Percentiles rank a stretch among this genome's conserved stretches.
Conservation (phyloP, 2,888 invertebrate species). For the Acholoe squamosa region DNA sequence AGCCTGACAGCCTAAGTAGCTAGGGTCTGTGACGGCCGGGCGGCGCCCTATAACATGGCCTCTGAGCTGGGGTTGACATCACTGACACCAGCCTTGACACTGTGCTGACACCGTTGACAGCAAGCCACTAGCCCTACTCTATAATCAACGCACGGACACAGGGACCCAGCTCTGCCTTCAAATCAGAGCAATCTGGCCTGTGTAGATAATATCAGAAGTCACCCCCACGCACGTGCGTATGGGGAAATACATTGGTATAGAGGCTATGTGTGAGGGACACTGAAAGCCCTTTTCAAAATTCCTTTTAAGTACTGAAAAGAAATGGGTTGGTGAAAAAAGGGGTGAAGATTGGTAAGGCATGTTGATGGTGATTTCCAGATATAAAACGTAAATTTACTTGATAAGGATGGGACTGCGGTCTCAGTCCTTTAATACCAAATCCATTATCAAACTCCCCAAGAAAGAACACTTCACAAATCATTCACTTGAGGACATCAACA, state of each 20-base stretch:
- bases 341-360: too few relatives aligned
- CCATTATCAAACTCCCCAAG: too few relatives aligned
- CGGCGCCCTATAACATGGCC: background rate
- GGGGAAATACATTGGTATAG: background rate
- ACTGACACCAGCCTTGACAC: slow-evolving; percentile 6
- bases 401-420: too few relatives aligned
- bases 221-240: background rate
- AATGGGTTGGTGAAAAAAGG: too few relatives aligned
- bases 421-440: too few relatives aligned
- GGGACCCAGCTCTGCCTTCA: background rate
- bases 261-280: too few relatives aligned
- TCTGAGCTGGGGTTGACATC: background rate
- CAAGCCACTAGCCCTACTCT: background rate
- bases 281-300: too few relatives aligned
- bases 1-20: slow-evolving; percentile 50
- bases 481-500: too few relatives aligned
- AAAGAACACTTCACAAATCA: too few relatives aligned
- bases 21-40: slow-evolving; percentile 5
- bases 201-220: background rate
- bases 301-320: too few relatives aligned
- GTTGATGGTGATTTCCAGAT: too few relatives aligned
- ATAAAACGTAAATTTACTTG: too few relatives aligned
- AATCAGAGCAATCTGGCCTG: background rate
- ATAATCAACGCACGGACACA: slow-evolving; percentile 16
- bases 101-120: background rate